phyloP scores from a whole-genome alignment of 2,797 vertebrate genomes.

The Leptatherina wallacei region DNA sequence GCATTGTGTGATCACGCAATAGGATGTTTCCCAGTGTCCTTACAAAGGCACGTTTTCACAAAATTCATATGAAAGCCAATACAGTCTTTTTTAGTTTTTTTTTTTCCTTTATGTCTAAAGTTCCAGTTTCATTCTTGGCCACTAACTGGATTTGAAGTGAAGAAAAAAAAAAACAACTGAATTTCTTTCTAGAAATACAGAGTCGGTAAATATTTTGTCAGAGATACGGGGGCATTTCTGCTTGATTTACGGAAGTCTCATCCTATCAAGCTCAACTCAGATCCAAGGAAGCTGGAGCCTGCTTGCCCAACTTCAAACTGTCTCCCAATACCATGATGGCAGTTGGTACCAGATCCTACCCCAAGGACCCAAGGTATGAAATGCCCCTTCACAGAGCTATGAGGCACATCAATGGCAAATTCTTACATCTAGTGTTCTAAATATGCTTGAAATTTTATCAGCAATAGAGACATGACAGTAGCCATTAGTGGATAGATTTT shows the following conservation, averaged over 20 bases:
- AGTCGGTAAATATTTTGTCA: not conserved
- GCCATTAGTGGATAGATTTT: constrained; percentile 11
- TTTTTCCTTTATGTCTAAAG: not conserved
- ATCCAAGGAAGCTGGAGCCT: constrained; percentile 3
- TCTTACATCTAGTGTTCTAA: not conserved
- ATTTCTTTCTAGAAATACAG: constrained; percentile 1
- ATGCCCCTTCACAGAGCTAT: constrained; percentile 20
- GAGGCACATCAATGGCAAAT: constrained; percentile 10
- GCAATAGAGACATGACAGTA: not conserved
- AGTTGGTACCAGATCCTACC: constrained; percentile 28
- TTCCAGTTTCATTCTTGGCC: constrained; percentile 12
- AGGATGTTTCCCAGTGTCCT: constrained; percentile 29
- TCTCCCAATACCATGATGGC: constrained; percentile 24
- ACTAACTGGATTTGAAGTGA: constrained; percentile 4
- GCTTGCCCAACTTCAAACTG: not conserved
- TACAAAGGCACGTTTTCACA: not conserved
- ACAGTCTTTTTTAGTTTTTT: not conserved
- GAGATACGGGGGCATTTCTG: not conserved
- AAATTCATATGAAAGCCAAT: not conserved
- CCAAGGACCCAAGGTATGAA: constrained; percentile 8
- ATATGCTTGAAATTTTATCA: not conserved
- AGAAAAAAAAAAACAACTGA: not conserved
- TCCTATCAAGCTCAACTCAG: constrained; percentile 9
- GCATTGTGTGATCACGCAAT: constrained; percentile 17
- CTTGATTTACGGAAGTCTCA: constrained; percentile 30